Evolutionary conservation across 1,140 invertebrate species (phyloP).

Genomic region (Notospermus geniculatus): DNA sequence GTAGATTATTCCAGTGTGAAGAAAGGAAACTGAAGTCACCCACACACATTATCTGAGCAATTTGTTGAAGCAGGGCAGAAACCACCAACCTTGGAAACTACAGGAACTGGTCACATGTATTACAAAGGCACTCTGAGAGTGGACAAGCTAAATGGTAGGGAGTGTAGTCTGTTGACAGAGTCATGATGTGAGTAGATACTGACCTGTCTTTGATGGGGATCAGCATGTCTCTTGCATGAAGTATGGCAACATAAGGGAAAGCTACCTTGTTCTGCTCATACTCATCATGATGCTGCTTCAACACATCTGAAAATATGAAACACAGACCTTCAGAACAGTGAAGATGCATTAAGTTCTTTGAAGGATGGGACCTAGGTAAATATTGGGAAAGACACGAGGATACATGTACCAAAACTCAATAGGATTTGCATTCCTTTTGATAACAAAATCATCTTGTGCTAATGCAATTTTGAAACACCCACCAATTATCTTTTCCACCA

Average conservation of each 20-base stretch:
- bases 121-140: too few relatives aligned
- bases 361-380: too few relatives aligned
- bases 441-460: background rate
- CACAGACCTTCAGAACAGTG: background rate
- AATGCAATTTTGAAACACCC: conserved; percentile 9
- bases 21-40: background rate
- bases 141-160: background rate
- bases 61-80: background rate
- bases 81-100: background rate
- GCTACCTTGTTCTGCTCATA: conserved; percentile 27
- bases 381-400: too few relatives aligned
- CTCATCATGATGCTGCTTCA: conserved; percentile 47
- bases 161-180: background rate
- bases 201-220: conserved; percentile 75
- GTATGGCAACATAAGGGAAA: conserved; percentile 71
- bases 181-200: background rate
- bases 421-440: background rate
- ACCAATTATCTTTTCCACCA: conserved; percentile 53
- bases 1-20: too few relatives aligned
- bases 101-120: too few relatives aligned
- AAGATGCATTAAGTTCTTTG: background rate
- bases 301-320: conserved; percentile 37
- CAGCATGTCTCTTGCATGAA: conserved; percentile 84
- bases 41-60: background rate
- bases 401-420: background rate